phyloP scores from a whole-genome alignment of 2,797 vertebrate genomes.

The Chaetophractus vellerosus region DNA sequence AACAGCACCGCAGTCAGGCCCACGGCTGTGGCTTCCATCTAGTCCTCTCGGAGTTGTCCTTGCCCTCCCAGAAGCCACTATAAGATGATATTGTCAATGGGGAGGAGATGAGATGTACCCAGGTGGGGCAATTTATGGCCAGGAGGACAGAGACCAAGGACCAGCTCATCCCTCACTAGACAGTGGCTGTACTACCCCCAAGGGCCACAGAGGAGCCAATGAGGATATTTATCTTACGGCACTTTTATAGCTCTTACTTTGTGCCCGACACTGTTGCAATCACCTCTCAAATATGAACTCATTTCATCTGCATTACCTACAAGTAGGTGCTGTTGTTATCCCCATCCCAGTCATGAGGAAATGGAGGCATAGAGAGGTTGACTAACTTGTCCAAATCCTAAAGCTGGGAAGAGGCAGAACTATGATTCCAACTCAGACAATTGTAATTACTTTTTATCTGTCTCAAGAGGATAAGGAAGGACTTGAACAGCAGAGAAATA shows the following conservation, averaged over 20 bases:
- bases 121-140: neutral
- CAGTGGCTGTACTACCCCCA: neutral
- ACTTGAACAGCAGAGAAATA: conserved; percentile 6
- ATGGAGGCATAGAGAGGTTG: neutral
- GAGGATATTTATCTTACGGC: neutral
- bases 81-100: neutral
- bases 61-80: neutral
- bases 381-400: neutral
- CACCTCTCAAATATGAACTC: conserved; percentile 24
- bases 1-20: neutral
- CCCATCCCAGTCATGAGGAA: neutral
- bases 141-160: neutral
- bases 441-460: neutral
- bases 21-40: neutral
- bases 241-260: neutral
- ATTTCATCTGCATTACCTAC: neutral
- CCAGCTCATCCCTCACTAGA: neutral
- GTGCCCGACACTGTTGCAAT: conserved; percentile 15
- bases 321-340: neutral
- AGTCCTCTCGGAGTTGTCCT: neutral
- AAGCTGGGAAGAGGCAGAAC: neutral
- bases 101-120: neutral
- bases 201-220: neutral
- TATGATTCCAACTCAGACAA: neutral
- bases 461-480: neutral